Evolutionary conservation across 2,797 vertebrate species (phyloP), one percentile per base, ranked within the genome.

Genomic region (Iguana delicatissima): DNA sequence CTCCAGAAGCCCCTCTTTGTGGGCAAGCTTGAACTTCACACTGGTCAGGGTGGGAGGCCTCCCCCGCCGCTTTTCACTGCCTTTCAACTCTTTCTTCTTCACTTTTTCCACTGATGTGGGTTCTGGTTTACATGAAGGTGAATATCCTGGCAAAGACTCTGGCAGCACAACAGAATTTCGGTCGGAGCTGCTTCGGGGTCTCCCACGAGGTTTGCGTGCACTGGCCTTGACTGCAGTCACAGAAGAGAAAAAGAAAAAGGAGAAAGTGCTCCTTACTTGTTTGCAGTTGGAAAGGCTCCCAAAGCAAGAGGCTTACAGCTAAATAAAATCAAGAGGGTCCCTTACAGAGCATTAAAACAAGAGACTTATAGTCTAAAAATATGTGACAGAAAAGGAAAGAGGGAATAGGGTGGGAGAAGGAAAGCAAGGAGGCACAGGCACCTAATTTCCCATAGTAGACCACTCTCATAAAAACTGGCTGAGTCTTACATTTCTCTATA

Each of bases 171-270:
- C 94, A 93, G 98, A 95, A 95, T 97, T 99, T 91, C 98, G 98
- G 95, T 98, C 97, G 93, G 98, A 97, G 84, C 97, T 96, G 93
- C 97, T 97, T 90, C 99, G 98, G 94, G 99, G 99, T 93, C 99
- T 98, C 91, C 99, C 99, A 85, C 99, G 98, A 95, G 99, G 99
- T 94, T 99, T 99, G 94, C 98, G 99, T 94, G 98, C 98, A 92
- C 97, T 97, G 73, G 96, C 96, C 95, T 98, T 97, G 94, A 96
- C 97, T 98, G 96, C 32, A 67, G 93, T 73, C 90, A 89, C 96
- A 96, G 94, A 0, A 96, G 94, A 96, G 94, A 96, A 95, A 3
- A 92, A 84, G 96, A 89, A 94, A 96, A 95, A 2, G 91, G 77
- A 96, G 12, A 46, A 90, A 95, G 86, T 32, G 4, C 6, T 52